phyloP scores from a whole-genome alignment of 2,888 invertebrate species.

The Meta bourneti region DNA sequence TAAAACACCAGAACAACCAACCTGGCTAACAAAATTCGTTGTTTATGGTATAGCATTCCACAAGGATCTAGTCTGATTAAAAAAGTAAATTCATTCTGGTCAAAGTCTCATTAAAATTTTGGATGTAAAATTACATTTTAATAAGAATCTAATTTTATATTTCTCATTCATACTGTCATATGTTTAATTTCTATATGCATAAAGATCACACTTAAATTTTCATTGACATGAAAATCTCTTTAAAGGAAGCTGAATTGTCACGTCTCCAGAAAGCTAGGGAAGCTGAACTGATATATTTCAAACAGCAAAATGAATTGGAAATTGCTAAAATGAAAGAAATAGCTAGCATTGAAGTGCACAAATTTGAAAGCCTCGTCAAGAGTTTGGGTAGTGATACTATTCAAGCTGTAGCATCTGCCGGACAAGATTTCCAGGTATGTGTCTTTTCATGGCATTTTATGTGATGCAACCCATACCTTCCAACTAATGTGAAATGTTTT shows the following conservation, averaged over 20 bases:
- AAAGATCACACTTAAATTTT: not conserved
- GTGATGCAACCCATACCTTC: not conserved
- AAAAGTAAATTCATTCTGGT: not conserved
- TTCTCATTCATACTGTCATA: not conserved
- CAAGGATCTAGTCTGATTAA: no score
- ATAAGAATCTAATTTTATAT: no score
- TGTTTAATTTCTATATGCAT: not conserved
- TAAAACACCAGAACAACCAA: no score
- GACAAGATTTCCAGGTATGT: slow-evolving; percentile 82
- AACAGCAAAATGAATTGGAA: slow-evolving; percentile 81
- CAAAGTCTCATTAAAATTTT: not conserved
- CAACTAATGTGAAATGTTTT: not conserved
- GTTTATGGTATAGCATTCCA: no score
- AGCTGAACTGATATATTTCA: slow-evolving; percentile 81
- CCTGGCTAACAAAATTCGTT: no score
- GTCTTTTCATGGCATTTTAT: not conserved
- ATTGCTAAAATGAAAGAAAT: slow-evolving; percentile 80
- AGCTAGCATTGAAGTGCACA: slow-evolving; percentile 81
- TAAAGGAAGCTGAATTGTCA: slow-evolving; percentile 81
- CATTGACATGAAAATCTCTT: slow-evolving; percentile 25
- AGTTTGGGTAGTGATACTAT: slow-evolving; percentile 82
- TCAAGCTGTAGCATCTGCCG: slow-evolving; percentile 80
- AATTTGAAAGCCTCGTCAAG: slow-evolving; percentile 81
- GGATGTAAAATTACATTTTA: not conserved
- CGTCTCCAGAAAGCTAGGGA: slow-evolving; percentile 81